Evolutionary conservation across 2,113 vertebrate genomes (phyloP), one percentile per base, ranked within the genome.

Genomic region (Indicator maculatus): DNA sequence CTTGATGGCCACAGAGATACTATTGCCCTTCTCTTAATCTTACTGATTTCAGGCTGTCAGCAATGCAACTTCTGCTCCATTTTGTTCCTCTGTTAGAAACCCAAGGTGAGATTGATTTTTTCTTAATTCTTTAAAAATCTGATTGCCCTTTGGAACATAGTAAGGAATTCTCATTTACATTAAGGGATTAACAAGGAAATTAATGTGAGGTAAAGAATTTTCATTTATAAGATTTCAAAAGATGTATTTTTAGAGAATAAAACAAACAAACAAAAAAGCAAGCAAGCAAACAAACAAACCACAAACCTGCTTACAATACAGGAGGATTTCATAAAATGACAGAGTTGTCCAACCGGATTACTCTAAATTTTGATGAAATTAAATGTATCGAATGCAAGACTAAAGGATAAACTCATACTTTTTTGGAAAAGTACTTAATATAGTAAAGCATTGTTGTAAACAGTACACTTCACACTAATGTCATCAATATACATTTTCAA

Each of bases 41-140:
- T 66, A 72, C 38, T 85, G 83, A 80, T 39, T 75, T 83, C 83
- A 58, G 63, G 56, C 52, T 74, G 20, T 74, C 53, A 65, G 75
- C 86, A 67, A 88, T 92, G 88, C 23, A 88, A n/a, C 70, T 97
- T 75, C 87, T 96, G 66, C 80, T 98, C 58, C 50, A 59, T 74
- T 64, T 96, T 91, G 13, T 94, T 75, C 7, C 89, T 82, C 63
- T 95, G 8, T 78, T 96, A 39, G 70, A 94, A 90, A 87, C 88
- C 33, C 94, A 96, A 84, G 91, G 93, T 97, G 96, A 97, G 89
- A 33, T 20, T 10, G 1, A 31, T 84, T 72, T 41, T 95, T 93
- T 95, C 91, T 95, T 59, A 27, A 74, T 70, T 72, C 50, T 53
- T 77, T 74, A 50, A 16, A 27, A 81, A 21, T 38, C 11, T 53